Evolutionary conservation across 2,113 vertebrate species (phyloP), one percentile per base, ranked within the genome.

Genomic region (Xyliphius kryptos): DNA sequence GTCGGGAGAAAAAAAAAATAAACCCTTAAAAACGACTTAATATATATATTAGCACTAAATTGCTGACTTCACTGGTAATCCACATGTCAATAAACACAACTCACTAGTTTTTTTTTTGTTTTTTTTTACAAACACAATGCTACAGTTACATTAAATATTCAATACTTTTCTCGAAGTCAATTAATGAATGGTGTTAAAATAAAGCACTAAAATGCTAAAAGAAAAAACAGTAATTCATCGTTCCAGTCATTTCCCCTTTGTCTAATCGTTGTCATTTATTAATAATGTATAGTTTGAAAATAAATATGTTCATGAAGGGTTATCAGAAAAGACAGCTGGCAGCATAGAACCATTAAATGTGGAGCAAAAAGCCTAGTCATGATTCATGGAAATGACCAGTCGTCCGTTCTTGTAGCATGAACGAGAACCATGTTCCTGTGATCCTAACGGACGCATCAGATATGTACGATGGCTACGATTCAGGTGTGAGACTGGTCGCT

Each of bases 61-160:
- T 85, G 86, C 87, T 82, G 85, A 89, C 86, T 89, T 89, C 87
- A 89, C 86, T 88, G 86, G 83, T 84, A 87, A 86, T 88, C 85
- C 86, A 89, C 86, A 88, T 85, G 84, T 87, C 85, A 89, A 88
- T 82, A 88, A 89, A 89, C 86, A 89, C 87, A 89, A 88, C 85
- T 86, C 82, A 89, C 85, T 89, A 88, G n/a, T n/a, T n/a, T n/a
- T n/a, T n/a, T n/a, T n/a, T n/a, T n/a, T n/a, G n/a, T n/a, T n/a
- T n/a, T n/a, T 82, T 88, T 86, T 87, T 89, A 88, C 87, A 89
- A 88, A 88, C 86, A 89, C 87, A 89, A 89, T 86, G 86, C 86
- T 89, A 89, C 87, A 87, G n/a, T 87, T 86, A 89, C 86, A 89
- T 89, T 87, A 87, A 88, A 89, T 89, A 87, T 86, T 86, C 86